Percentiles rank a stretch among this genome's conserved stretches.
These are phyloP conservation scores for Drosophila tsacasi DNA, from an alignment of 1,140 invertebrate species.

Conservation along the genomic window DNA sequence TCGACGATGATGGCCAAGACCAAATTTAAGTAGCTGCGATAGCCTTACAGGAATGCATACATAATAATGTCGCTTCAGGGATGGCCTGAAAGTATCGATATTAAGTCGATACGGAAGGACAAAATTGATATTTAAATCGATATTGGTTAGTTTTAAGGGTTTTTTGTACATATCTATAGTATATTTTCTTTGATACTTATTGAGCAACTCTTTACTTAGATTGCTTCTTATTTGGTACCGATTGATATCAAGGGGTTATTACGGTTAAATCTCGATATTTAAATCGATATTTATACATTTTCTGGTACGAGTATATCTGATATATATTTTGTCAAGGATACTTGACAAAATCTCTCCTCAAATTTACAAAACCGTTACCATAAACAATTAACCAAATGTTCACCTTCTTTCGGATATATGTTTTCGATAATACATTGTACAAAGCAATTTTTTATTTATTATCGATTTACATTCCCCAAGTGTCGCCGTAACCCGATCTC, in stretches of 20 bases:
- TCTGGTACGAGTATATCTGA: no score
- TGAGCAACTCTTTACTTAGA: not conserved
- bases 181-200: not conserved
- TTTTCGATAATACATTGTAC: not conserved
- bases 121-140: not conserved
- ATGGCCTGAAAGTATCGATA: not conserved
- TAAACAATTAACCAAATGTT: not conserved
- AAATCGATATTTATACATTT: no score
- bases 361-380: not conserved
- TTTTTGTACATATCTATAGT: not conserved
- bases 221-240: no score
- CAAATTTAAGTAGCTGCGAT: constrained; percentile 60
- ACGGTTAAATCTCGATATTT: not conserved
- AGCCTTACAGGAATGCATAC: constrained; percentile 59
- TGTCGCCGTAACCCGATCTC: constrained; percentile 15
- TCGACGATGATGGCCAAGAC: constrained; percentile 54
- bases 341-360: not conserved
- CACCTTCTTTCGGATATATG: not conserved
- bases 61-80: not conserved
- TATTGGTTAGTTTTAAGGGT: no score
- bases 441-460: not conserved
- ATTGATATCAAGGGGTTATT: no score
- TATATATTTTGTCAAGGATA: no score
- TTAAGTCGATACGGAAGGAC: not conserved
- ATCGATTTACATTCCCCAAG: not conserved